Evolutionary conservation across 2,113 vertebrate species (phyloP).

Genomic region (Tetrao urogallus): DNA sequence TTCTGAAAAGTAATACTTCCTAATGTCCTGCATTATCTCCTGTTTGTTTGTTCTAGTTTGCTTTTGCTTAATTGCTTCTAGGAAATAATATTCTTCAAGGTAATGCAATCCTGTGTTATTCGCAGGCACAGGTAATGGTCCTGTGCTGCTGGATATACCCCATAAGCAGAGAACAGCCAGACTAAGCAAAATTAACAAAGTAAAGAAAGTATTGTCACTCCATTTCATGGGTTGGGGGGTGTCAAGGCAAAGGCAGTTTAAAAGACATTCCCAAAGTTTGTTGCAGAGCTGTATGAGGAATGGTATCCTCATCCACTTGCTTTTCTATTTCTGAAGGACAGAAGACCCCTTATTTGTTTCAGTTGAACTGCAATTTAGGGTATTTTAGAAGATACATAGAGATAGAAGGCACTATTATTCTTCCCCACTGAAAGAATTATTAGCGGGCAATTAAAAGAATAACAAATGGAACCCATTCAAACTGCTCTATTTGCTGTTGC

Average conservation of each 20-base stretch:
- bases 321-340: neutral
- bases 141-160: neutral
- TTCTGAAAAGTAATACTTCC: too few species aligned
- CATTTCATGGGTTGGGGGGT: neutral
- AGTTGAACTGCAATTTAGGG: neutral
- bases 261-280: neutral
- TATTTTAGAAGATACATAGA: neutral
- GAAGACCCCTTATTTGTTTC: neutral
- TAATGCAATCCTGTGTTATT: neutral
- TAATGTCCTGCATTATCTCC: neutral
- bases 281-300: neutral
- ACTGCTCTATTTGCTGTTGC: neutral
- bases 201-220: neutral
- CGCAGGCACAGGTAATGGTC: neutral
- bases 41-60: neutral
- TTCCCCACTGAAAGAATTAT: slow-evolving; percentile 26
- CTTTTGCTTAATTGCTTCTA: neutral
- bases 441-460: slow-evolving; percentile 48
- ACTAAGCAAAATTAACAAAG: neutral
- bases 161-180: neutral
- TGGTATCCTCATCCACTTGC: accelerated
- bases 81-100: accelerated
- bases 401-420: neutral
- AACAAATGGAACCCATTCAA: slow-evolving; percentile 36
- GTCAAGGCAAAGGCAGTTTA: neutral